Base-by-base conservation (phyloP, 2,113 vertebrate species). In the Buteo buteo region DNA sequence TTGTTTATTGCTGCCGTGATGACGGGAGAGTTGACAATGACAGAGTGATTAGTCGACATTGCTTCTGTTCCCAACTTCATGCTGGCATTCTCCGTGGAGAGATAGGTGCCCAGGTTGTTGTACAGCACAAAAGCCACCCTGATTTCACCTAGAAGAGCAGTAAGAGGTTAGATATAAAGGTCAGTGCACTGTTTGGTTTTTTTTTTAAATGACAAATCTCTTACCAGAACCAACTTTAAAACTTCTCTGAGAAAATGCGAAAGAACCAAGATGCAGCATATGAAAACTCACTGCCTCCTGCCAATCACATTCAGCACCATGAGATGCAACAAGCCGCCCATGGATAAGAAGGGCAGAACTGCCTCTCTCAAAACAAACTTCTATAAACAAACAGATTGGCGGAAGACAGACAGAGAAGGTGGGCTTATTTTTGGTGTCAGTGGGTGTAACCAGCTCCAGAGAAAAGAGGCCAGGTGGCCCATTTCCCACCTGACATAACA, bases 391-490 rank as follows among this genome's bases (percentile, higher is more conserved):
- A 74, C 8, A 82, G 38, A 71, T 28, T 1, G 15, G 32, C 2
- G 5, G 57, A 73, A 78, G 42, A 83, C 45, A 86, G 76, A 65
- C 20, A 79, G 62, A 77, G 42, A 86, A 88, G 67, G 54, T 93
- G 82, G 94, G 62, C 66, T 91, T 93, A 85, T 45, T 95, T 96
- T 49, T 92, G 82, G 74, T 10, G 10, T n/a, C 38, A 76, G 85
- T 45, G 58, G 65, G 54, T 82, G n/a, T 57, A 88, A 87, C n/a
- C 49, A n/a, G 28, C 44, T 80, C 36, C 54, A 80, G 47, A 78
- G 73, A 74, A 94, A 66, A 82, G 81, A 62, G 78, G 36, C 64
- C 73, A 89, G 72, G 91, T 79, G 91, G 73, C 49, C 21, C 10
- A 40, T 38, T 88, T 87, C 54, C 62, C 87, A 93, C 49, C 62